These are phyloP conservation scores for Hypolimnas misippus DNA, from an alignment of 2,888 invertebrate species.

Conservation along the genomic window DNA sequence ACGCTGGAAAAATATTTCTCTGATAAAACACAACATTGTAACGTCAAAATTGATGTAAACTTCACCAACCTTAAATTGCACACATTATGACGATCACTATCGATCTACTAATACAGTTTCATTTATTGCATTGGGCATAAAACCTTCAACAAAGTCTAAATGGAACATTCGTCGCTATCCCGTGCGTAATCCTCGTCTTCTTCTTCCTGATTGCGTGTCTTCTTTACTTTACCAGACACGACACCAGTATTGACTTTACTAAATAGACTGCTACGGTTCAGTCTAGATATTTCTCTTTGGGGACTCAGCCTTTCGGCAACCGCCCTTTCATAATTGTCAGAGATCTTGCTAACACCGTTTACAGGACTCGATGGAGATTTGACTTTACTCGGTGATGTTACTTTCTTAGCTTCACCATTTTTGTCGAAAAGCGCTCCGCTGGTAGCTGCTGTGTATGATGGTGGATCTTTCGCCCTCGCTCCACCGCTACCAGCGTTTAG, in stretches of 20 bases:
- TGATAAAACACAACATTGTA: conserved; percentile 58
- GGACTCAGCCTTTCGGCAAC: conserved; percentile 75
- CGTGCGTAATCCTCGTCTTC: conserved; percentile 82
- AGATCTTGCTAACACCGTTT: conserved; percentile 77
- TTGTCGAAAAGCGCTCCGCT: conserved; percentile 63
- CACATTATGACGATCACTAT: conserved; percentile 66
- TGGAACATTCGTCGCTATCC: conserved; percentile 86
- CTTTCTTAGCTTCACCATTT: conserved; percentile 46
- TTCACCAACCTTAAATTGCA: conserved; percentile 48
- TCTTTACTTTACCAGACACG: conserved; percentile 68
- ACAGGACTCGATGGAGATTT: conserved; percentile 71
- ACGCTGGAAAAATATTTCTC: conserved; percentile 79
- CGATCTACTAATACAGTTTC: conserved; percentile 55
- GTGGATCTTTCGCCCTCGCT: conserved; percentile 70
- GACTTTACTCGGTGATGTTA: conserved; percentile 59
- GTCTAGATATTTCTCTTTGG: conserved; percentile 63
- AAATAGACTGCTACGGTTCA: conserved; percentile 71
- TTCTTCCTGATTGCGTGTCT: conserved; percentile 60
- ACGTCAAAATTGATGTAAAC: conserved; percentile 18
- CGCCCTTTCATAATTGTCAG: conserved; percentile 78
- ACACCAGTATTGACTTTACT: conserved; percentile 77
- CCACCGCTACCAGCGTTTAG: conserved; percentile 58
- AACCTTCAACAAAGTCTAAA: conserved; percentile 65
- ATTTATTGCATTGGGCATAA: conserved; percentile 51
- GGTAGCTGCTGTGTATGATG: conserved; percentile 71